phyloP scores from a whole-genome alignment of 2,888 invertebrate genomes.

The Diaprepes abbreviatus region DNA sequence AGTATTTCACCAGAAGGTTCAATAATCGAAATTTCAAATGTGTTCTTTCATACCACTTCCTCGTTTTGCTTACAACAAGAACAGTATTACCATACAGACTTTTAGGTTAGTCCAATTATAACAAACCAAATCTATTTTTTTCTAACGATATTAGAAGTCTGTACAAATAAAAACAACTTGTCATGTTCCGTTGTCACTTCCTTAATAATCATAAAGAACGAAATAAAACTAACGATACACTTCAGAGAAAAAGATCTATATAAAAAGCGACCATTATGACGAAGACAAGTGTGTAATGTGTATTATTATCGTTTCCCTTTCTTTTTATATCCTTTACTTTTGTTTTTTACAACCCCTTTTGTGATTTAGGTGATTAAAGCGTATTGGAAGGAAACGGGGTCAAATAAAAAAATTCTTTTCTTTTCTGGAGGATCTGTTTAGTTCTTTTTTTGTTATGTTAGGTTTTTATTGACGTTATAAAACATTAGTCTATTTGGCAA shows the following conservation, averaged over 20 bases:
- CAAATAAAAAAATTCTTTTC: conserved; percentile 8
- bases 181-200: too few relatives aligned
- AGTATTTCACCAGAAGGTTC: too few relatives aligned
- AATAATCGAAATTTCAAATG: too few relatives aligned
- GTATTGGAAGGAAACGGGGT: conserved; percentile 6
- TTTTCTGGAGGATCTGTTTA: conserved; percentile 8
- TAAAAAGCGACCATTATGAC: conserved; percentile 7
- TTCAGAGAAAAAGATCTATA: conserved; percentile 1
- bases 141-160: too few relatives aligned
- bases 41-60: too few relatives aligned
- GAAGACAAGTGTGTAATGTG: conserved; percentile 11
- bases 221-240: background rate
- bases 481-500: background rate
- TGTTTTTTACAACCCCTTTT: conserved; percentile 13
- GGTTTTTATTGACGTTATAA: conserved; percentile 5
- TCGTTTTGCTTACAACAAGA: too few relatives aligned
- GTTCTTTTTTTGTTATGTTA: background rate
- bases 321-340: conserved; percentile 1
- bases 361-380: conserved; percentile 13
- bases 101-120: too few relatives aligned
- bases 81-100: too few relatives aligned
- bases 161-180: too few relatives aligned
- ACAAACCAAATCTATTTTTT: too few relatives aligned
- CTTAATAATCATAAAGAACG: background rate
- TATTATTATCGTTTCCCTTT: conserved; percentile 10